Base-by-base conservation (phyloP, 1,140 invertebrate species). In the Heliconius nattereri region DNA sequence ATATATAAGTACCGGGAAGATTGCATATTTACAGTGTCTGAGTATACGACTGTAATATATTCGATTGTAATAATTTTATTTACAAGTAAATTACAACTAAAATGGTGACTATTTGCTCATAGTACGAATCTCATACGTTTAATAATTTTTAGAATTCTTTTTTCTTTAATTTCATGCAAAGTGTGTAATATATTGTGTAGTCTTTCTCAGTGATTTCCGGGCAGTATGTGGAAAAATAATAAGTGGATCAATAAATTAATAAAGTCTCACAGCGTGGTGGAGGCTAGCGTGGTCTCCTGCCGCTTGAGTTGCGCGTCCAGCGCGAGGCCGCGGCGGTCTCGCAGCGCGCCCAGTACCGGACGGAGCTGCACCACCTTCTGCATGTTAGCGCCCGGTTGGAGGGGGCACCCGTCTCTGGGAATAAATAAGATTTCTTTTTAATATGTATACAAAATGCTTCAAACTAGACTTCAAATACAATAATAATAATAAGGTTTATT, bases 301-400 rank as follows among this genome's bases (percentile, higher is more conserved):
- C 97, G 96, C 90, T 99, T 99, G 32, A 99, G 94, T 91, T 98
- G 97, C 0, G 98, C 99, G 94, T 99, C 99, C 23, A 99, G 94
- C 9, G 99, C 99, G 26, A 99, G 96, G 26, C 99, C 99, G 37
- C 98, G 94, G 82, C 98, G 97, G 87, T 99, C 97, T 85, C 97
- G 97, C 91, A 99, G 99, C 32, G 95, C 95, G 16, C 96, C 95
- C 81, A 99, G 88, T 26, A 97, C 95, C 3, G 99, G 99, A 75
- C 96, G 96, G 84, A 99, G 93, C 86, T 98, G 97, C 81, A 99
- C 96, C 11, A 99, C 96, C 95, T 99, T 99, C 89, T 99, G 98
- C 84, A 99, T 91, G 74, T 96, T 98, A 35, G 98, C 99, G 6
- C 99, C 98, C 0, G 99, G 98, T 87, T 98, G 97, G 78, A 99